Conservation (phyloP, 2,113 vertebrate genomes). For the Smithornis capensis region DNA sequence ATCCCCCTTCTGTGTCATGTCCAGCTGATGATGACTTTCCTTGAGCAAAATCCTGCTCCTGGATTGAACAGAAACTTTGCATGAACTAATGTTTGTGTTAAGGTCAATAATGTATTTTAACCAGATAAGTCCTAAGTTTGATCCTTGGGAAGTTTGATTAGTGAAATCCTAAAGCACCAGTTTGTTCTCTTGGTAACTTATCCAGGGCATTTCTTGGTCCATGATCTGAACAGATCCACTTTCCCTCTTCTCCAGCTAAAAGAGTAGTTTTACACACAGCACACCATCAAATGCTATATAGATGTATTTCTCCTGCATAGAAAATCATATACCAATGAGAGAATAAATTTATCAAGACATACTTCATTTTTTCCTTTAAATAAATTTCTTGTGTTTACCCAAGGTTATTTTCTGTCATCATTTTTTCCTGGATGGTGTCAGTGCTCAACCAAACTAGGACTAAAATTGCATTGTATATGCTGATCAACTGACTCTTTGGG, state of each 20-base stretch:
- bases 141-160: not conserved
- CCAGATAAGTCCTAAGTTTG: not conserved
- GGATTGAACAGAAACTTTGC: not conserved
- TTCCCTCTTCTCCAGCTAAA: not conserved
- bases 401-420: not conserved
- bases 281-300: not conserved
- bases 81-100: not conserved
- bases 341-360: not conserved
- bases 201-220: not conserved
- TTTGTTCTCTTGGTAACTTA: not conserved
- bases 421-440: not conserved
- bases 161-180: not conserved
- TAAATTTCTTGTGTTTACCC: not conserved
- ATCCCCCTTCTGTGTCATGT: not conserved
- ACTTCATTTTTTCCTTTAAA: slow-evolving; percentile 36
- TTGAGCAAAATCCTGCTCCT: not conserved
- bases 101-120: not conserved
- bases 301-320: not conserved
- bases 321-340: slow-evolving; percentile 1
- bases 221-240: not conserved
- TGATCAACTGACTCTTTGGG: not conserved
- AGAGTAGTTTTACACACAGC: not conserved
- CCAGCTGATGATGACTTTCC: rapidly evolving
- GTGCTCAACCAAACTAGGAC: not conserved
- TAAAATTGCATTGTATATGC: not conserved